Evolutionary conservation across 2,888 invertebrate genomes (phyloP), one percentile per base, ranked within the genome.

Genomic region (Nomada lathburiana): DNA sequence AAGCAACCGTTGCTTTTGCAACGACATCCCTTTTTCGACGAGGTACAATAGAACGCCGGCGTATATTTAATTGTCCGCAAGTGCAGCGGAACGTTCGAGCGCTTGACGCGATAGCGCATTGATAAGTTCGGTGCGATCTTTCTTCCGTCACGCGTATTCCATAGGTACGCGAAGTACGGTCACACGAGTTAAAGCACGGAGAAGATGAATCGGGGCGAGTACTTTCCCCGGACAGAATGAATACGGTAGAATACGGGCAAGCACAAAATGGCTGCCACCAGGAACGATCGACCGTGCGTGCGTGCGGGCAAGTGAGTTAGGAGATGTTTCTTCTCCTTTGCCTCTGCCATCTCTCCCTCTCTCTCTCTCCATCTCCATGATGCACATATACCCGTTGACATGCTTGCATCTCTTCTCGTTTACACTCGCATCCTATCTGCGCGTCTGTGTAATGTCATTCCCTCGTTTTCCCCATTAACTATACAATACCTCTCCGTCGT

Each of bases 191-290:
- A 65, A 71, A 50, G 47, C 11, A 26, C 20, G 60, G 47, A 53
- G 52, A 62, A 70, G 72, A 42, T 86, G 87, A 89, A 89, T 89
- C 83, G 75, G 76, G 87, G 88, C 84, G 91, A 92, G 90, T 91
- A 91, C 90, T 92, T 92, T 92, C 89, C 90, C 91, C 87, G 89
- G 89, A 84, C 86, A 86, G 90, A 90, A 90, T 36, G 36, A 36
- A 36, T 36, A 36, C 36, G 89, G 89, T 86, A 88, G 88, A 83
- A 78, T 88, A 84, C 88, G 85, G 82, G 86, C 89, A 85, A 89
- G 88, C 90, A 91, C 93, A 92, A 92, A 92, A 92, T 92, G 93
- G 92, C 93, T 90, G 91, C 92, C 90, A 85, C 86, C 88, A 89
- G 88, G 87, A 90, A 87, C 92, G 91, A 92, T 92, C 92, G 93